These are phyloP conservation scores for Drosophila takahashii DNA, from an alignment of 1,140 invertebrate species.

Conservation along the genomic window DNA sequence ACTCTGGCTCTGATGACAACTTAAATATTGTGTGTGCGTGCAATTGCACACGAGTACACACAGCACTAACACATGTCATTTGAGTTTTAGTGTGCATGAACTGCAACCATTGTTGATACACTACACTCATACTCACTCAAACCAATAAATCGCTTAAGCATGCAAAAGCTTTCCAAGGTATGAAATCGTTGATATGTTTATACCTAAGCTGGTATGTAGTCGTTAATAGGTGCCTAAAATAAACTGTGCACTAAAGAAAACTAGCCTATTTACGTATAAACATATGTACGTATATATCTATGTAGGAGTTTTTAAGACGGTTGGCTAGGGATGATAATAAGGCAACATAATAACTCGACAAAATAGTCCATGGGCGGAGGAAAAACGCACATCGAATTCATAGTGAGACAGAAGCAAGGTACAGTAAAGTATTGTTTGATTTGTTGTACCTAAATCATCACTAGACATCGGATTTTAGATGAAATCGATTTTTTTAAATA, in stretches of 20 bases:
- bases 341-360: too few species aligned
- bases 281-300: neutral
- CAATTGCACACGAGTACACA: slow-evolving; percentile 8
- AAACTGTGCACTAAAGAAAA: neutral
- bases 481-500: too few species aligned
- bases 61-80: slow-evolving; percentile 4
- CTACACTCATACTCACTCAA: neutral
- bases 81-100: slow-evolving; percentile 19
- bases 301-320: too few species aligned
- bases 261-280: neutral
- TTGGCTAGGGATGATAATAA: too few species aligned
- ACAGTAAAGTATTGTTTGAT: too few species aligned
- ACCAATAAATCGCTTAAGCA: slow-evolving; percentile 1
- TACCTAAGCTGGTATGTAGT: neutral
- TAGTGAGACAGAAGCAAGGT: too few species aligned
- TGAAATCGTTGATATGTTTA: neutral
- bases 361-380: too few species aligned
- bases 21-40: slow-evolving; percentile 60
- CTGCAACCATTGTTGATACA: slow-evolving; percentile 26
- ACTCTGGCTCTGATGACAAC: slow-evolving; percentile 70
- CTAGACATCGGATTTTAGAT: too few species aligned
- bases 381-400: too few species aligned
- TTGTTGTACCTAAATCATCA: too few species aligned
- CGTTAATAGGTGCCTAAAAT: neutral
- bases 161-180: neutral